These are phyloP conservation scores for Caenorhabditis afra DNA, from an alignment of 2,888 invertebrate species.

Conservation along the genomic window DNA sequence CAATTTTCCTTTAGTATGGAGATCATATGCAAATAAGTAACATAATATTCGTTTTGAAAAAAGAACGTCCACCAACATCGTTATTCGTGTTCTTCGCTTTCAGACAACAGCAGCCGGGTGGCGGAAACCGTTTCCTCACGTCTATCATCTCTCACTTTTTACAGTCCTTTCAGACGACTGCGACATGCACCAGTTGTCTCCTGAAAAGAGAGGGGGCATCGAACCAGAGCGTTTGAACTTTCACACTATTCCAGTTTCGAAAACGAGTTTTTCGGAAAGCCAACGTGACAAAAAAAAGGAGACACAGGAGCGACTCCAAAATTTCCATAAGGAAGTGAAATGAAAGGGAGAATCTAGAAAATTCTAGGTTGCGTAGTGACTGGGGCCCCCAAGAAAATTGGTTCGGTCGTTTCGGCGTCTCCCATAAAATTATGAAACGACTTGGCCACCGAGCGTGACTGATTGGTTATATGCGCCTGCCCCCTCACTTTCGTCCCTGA, in stretches of 20 bases:
- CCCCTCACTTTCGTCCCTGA: too few species aligned
- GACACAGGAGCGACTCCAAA: background rate
- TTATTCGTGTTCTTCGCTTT: slow-evolving; percentile 22
- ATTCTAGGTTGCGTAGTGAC: background rate
- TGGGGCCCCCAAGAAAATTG: slow-evolving; percentile 1
- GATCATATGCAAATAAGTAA: slow-evolving; percentile 23
- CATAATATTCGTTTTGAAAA: background rate
- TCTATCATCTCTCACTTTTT: slow-evolving; percentile 23
- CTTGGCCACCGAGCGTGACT: slow-evolving; percentile 6
- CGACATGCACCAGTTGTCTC: background rate
- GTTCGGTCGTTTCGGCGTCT: background rate
- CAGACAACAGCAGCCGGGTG: slow-evolving; percentile 20
- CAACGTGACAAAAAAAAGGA: background rate
- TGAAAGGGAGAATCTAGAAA: background rate
- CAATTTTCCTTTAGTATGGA: too few species aligned
- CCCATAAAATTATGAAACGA: slow-evolving; percentile 29
- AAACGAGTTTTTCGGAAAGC: background rate
- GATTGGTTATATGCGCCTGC: slow-evolving; percentile 10
- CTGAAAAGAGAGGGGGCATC: background rate
- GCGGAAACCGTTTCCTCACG: slow-evolving; percentile 31
- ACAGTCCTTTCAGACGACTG: background rate
- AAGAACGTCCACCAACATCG: slow-evolving; percentile 22
- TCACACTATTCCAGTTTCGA: background rate
- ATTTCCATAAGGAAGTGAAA: slow-evolving; percentile 1
- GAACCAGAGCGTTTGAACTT: background rate